phyloP scores from a whole-genome alignment of 2,797 vertebrate species.

The Parotocinclus haroldoi region DNA sequence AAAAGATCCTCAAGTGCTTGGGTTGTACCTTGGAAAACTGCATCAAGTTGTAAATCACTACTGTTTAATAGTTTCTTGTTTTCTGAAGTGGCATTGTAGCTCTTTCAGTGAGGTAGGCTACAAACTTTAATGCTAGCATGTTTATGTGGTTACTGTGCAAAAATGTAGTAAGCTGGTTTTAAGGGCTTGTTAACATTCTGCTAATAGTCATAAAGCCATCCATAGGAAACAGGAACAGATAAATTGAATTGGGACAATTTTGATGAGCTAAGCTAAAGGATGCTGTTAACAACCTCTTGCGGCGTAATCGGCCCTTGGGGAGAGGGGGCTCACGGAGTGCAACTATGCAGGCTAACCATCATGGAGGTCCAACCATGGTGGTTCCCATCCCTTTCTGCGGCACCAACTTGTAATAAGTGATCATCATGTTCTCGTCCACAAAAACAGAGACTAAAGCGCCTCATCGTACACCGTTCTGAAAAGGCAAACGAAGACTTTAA shows the following conservation, averaged over 20 bases:
- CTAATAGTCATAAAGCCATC: conserved; percentile 46
- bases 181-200: conserved; percentile 49
- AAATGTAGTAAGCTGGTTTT: conserved; percentile 44
- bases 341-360: conserved; percentile 39
- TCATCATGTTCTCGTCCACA: conserved; percentile 28
- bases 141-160: conserved; percentile 48
- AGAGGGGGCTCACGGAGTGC: conserved; percentile 17
- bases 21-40: no score
- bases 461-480: conserved; percentile 21
- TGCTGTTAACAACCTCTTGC: conserved; percentile 40
- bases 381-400: conserved; percentile 33
- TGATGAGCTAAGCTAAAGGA: conserved; percentile 55
- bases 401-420: conserved; percentile 43
- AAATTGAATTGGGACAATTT: conserved; percentile 48
- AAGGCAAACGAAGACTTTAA: conserved; percentile 40
- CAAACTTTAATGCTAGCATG: not conserved
- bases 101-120: no score
- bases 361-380: conserved; percentile 39
- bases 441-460: conserved; percentile 35
- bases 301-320: conserved; percentile 32
- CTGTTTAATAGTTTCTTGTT: no score
- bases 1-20: no score
- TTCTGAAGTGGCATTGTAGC: not conserved
- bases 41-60: no score
- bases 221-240: conserved; percentile 50